A percentile compares a stretch with the other conserved stretches of the same genome.
Evolutionary conservation across 2,797 vertebrate genomes (phyloP).

Genomic region (Poeciliopsis gracilis): DNA sequence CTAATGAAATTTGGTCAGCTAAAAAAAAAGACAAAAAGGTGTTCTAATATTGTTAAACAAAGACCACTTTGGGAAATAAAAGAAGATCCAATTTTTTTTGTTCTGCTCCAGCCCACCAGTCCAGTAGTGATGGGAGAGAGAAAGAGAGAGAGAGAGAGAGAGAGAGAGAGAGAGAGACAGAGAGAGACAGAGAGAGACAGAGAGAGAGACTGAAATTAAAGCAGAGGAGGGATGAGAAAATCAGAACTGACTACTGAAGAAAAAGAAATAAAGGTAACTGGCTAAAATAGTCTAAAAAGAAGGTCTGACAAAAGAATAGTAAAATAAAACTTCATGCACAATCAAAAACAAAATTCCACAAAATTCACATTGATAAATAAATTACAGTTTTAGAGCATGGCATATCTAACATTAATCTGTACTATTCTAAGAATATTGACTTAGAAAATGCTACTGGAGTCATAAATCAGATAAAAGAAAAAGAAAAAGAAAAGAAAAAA

Average conservation of each 20-base stretch:
- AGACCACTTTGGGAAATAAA: conserved; percentile 69
- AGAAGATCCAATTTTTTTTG: conserved; percentile 44
- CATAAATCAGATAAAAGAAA: background rate
- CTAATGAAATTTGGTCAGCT: conserved; percentile 50
- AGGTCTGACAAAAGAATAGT: background rate
- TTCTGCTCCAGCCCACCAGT: conserved; percentile 21
- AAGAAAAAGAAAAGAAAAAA: background rate
- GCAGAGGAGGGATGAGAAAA: background rate
- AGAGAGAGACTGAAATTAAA: background rate
- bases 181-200: no score
- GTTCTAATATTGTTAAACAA: conserved; percentile 32
- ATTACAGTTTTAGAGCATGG: background rate
- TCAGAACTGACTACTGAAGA: background rate
- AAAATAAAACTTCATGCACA: background rate
- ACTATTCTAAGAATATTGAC: background rate
- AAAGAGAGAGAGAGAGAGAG: no score
- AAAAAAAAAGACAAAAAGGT: background rate
- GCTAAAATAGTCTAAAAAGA: background rate
- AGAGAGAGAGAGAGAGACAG: no score
- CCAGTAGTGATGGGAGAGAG: background rate
- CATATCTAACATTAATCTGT: background rate
- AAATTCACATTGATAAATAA: background rate
- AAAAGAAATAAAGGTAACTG: background rate
- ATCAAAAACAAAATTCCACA: background rate
- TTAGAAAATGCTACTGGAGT: background rate